Percentiles rank a stretch among this genome's conserved stretches.
Evolutionary conservation across 2,797 vertebrate genomes (phyloP).

Genomic region (Mormyrus proboscirostris): DNA sequence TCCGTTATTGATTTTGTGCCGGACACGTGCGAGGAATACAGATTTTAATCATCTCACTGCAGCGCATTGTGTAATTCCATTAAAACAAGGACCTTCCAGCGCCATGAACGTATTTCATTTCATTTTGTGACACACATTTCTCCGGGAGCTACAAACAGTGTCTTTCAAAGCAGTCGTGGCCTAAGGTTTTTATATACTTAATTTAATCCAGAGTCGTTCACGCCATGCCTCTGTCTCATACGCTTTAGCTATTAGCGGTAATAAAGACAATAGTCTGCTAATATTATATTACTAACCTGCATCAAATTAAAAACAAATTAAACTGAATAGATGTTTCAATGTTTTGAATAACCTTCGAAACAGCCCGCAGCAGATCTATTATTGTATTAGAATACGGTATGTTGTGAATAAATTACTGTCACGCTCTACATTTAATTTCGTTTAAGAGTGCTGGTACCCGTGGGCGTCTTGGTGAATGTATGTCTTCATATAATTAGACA

Average conservation of each 20-base stretch:
- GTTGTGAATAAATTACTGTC: constrained; percentile 40
- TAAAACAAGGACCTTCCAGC: constrained; percentile 77
- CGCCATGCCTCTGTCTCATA: constrained; percentile 76
- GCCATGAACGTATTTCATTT: constrained; percentile 91
- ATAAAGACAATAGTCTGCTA: constrained; percentile 82
- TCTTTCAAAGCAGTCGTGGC: constrained; percentile 69
- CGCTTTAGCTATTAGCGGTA: constrained; percentile 87
- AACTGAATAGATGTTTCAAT: constrained; percentile 32
- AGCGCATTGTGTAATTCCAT: constrained; percentile 83
- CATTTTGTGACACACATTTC: constrained; percentile 79
- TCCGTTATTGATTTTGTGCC: constrained; percentile 92
- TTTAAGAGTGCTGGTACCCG: constrained; percentile 20
- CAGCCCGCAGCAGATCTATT: constrained; percentile 28
- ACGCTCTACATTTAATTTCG: constrained; percentile 30
- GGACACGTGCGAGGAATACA: constrained; percentile 83
- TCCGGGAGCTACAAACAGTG: constrained; percentile 74
- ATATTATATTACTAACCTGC: constrained; percentile 74
- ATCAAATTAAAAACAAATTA: constrained; percentile 63
- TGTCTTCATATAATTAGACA: constrained; percentile 20
- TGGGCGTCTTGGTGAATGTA: neutral
- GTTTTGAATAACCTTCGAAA: constrained; percentile 30
- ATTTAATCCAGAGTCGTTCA: constrained; percentile 84
- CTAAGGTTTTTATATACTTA: constrained; percentile 79
- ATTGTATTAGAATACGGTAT: constrained; percentile 25
- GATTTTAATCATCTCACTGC: constrained; percentile 84